phyloP scores from a whole-genome alignment of 1,140 invertebrate genomes.

The Charaxes varanes region DNA sequence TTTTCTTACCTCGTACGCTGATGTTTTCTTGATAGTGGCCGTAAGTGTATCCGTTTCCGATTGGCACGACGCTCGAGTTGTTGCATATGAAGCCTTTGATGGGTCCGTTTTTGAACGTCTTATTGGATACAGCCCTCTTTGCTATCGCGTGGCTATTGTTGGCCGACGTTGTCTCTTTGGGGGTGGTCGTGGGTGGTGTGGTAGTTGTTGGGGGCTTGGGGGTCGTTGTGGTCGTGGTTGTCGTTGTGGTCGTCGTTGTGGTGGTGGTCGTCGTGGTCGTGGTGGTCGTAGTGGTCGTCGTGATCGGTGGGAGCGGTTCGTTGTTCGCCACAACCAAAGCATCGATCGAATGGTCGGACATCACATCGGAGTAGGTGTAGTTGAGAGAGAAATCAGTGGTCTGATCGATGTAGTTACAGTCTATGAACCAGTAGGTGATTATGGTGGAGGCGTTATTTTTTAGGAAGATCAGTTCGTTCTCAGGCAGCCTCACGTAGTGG shows the following conservation, averaged over 20 bases:
- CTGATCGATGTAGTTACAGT: constrained; percentile 82
- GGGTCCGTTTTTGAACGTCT: constrained; percentile 28
- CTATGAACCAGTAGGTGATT: constrained; percentile 84
- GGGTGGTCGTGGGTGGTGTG: constrained; percentile 26
- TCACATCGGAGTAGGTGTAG: constrained; percentile 78
- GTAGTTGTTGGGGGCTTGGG: constrained; percentile 35
- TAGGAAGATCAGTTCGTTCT: constrained; percentile 77
- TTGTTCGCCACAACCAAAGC: constrained; percentile 81
- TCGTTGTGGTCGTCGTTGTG: constrained; percentile 62
- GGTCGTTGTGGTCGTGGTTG: constrained; percentile 40
- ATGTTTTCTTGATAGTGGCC: constrained; percentile 81
- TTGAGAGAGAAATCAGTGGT: constrained; percentile 76
- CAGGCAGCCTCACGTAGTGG: constrained; percentile 75
- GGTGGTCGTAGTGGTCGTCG: constrained; percentile 76
- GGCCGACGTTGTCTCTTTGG: constrained; percentile 26
- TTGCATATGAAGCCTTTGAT: constrained; percentile 74
- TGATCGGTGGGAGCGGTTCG: constrained; percentile 76
- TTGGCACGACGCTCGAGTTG: constrained; percentile 75
- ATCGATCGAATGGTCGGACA: constrained; percentile 79
- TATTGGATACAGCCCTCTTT: constrained; percentile 31
- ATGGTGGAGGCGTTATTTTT: constrained; percentile 77
- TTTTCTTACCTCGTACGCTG: constrained; percentile 78
- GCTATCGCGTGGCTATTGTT: constrained; percentile 27
- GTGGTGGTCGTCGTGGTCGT: constrained; percentile 73
- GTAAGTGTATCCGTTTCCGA: constrained; percentile 80